These are phyloP conservation scores for Porites lobata DNA, from an alignment of 92 coral and sea anemone genomes.

Conservation along the genomic window DNA sequence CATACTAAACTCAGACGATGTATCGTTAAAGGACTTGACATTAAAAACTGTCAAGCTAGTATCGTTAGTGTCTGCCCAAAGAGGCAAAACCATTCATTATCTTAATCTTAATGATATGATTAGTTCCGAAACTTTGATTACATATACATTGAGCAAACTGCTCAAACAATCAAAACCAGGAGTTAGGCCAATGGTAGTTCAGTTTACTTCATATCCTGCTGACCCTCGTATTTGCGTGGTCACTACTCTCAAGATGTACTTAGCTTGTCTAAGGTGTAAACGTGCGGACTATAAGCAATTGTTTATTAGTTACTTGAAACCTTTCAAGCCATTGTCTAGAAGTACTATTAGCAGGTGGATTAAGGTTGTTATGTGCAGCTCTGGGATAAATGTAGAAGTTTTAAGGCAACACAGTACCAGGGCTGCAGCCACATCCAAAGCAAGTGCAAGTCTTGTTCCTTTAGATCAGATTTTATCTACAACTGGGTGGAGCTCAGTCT, in stretches of 20 bases:
- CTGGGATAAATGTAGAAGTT: constrained; percentile 33
- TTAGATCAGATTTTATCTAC: constrained; percentile 56
- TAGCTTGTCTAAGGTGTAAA: background rate
- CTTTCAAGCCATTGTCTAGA: constrained; percentile 32
- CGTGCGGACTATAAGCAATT: constrained; percentile 23
- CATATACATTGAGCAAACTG: constrained; percentile 22
- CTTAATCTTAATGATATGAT: constrained; percentile 42
- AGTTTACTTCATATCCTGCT: constrained; percentile 40
- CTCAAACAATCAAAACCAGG: constrained; percentile 48
- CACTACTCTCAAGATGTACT: constrained; percentile 22
- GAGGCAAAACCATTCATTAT: constrained; percentile 44
- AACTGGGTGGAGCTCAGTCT: constrained; percentile 60
- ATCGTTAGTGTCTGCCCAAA: constrained; percentile 43
- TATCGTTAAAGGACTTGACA: constrained; percentile 33
- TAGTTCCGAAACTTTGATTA: constrained; percentile 17
- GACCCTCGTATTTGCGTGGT: constrained; percentile 40
- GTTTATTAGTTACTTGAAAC: constrained; percentile 42
- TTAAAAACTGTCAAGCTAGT: constrained; percentile 38
- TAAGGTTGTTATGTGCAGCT: constrained; percentile 29
- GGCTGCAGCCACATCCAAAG: constrained; percentile 52
- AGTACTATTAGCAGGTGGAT: constrained; percentile 43
- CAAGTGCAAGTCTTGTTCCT: constrained; percentile 28
- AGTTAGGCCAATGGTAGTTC: constrained; percentile 17
- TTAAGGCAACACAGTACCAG: constrained; percentile 53
- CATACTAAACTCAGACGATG: constrained; percentile 8